Percentiles rank a stretch among this genome's conserved stretches.
These are phyloP conservation scores for Poecilia gillii DNA, from an alignment of 2,797 vertebrate species.

Conservation along the genomic window DNA sequence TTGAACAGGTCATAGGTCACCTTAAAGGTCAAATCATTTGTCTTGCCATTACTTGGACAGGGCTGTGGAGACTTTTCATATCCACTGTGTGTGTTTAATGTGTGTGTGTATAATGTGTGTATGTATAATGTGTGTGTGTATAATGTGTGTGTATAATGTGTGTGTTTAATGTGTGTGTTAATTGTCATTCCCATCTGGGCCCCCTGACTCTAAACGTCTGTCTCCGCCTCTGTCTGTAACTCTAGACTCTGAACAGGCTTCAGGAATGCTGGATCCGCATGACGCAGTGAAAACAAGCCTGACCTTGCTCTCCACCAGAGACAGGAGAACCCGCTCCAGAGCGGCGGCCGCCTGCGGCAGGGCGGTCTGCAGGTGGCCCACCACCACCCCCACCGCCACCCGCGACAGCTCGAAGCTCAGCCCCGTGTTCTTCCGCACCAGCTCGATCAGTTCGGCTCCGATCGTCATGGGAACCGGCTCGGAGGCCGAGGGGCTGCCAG, in stretches of 20 bases:
- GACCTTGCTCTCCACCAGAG: slow-evolving; percentile 95
- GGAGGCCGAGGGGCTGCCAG: slow-evolving; percentile 62
- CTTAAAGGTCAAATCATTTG: no score
- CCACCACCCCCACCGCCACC: slow-evolving; percentile 92
- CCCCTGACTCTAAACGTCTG: no score
- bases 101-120: no score
- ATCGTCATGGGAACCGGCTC: slow-evolving; percentile 85
- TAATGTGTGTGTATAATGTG: no score
- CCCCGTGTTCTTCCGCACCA: slow-evolving; percentile 94
- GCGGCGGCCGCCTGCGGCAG: slow-evolving; percentile 83
- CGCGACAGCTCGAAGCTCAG: slow-evolving; percentile 96
- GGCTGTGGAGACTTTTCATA: no score
- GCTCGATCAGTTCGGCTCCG: slow-evolving; percentile 93
- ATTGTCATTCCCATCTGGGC: no score
- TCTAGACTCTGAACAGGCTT: slow-evolving; percentile 24
- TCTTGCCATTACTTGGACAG: no score
- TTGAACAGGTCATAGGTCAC: no score
- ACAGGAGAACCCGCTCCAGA: slow-evolving; percentile 94
- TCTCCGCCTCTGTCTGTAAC: slow-evolving; percentile 24
- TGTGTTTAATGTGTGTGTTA: no score
- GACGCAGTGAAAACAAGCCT: slow-evolving; percentile 44
- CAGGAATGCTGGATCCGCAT: slow-evolving; percentile 22
- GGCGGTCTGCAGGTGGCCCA: slow-evolving; percentile 91
- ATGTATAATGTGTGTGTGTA: no score
- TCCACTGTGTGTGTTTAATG: no score